These are phyloP conservation scores for Geopemphigus sp. DNA, from an alignment of 1,140 invertebrate species.

Conservation along the genomic window DNA sequence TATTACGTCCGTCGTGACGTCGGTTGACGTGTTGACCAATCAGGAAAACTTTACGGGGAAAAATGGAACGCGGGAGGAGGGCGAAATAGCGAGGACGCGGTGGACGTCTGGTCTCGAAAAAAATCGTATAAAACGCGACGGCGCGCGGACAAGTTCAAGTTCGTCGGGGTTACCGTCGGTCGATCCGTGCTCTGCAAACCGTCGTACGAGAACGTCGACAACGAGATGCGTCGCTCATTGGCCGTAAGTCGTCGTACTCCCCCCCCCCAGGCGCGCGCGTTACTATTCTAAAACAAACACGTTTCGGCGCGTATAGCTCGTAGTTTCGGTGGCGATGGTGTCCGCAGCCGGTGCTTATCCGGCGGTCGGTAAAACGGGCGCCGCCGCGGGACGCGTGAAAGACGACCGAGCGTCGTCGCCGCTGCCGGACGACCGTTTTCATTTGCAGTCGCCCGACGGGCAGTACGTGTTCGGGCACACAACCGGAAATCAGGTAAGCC, in stretches of 20 bases:
- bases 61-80: neutral
- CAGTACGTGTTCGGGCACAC: conserved; percentile 27
- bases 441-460: conserved; percentile 27
- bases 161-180: neutral
- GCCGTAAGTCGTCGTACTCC: no score
- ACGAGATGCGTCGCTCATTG: conserved; percentile 13
- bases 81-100: conserved; percentile 13
- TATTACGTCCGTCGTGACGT: neutral
- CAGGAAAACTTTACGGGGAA: neutral
- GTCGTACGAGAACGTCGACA: no score
- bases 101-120: conserved; percentile 5
- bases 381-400: neutral
- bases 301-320: neutral
- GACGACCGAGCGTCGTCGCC: neutral
- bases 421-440: neutral
- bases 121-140: conserved; percentile 15
- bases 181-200: no score
- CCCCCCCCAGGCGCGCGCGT: no score
- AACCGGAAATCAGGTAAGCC: neutral
- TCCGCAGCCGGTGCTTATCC: conserved; percentile 24
- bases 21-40: neutral
- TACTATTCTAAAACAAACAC: neutral
- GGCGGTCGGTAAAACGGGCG: neutral
- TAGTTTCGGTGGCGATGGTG: conserved; percentile 11
- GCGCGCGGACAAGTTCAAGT: conserved; percentile 24